phyloP scores from a whole-genome alignment of 2,113 vertebrate species.

The Lepus americanus region DNA sequence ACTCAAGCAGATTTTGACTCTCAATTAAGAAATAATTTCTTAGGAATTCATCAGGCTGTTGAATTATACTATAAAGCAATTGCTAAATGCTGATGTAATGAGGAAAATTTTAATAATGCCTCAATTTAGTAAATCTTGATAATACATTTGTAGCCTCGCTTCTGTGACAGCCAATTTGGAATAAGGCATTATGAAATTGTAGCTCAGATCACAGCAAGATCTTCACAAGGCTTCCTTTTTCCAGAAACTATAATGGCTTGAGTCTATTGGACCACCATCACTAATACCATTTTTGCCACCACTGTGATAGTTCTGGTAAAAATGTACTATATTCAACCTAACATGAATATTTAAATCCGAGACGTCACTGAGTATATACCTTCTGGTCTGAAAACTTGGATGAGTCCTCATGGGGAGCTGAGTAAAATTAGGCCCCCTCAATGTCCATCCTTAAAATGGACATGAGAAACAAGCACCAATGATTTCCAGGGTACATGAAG shows the following conservation, averaged over 20 bases:
- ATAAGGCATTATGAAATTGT: constrained; percentile 13
- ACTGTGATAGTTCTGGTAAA: constrained; percentile 1
- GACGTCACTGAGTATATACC: neutral
- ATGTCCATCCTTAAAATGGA: neutral
- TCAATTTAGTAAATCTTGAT: constrained; percentile 41
- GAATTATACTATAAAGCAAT: neutral
- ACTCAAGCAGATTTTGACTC: constrained; percentile 6
- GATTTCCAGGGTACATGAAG: neutral
- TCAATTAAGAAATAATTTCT: constrained; percentile 4
- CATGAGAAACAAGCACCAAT: neutral
- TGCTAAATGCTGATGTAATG: constrained; percentile 20
- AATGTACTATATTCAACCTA: neutral
- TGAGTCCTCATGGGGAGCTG: neutral
- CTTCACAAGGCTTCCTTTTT: constrained; percentile 7
- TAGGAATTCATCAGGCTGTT: constrained; percentile 16
- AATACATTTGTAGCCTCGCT: neutral
- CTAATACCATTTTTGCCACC: neutral
- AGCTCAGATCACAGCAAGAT: neutral
- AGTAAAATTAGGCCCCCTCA: neutral
- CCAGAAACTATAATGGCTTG: neutral
- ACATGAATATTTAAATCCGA: constrained; percentile 33
- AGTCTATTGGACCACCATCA: neutral
- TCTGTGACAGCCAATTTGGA: neutral
- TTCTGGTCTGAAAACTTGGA: neutral
- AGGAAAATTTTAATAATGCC: constrained; percentile 40